Conservation (phyloP, 2,113 vertebrate genomes). For the Epinephelus cyanopodus region DNA sequence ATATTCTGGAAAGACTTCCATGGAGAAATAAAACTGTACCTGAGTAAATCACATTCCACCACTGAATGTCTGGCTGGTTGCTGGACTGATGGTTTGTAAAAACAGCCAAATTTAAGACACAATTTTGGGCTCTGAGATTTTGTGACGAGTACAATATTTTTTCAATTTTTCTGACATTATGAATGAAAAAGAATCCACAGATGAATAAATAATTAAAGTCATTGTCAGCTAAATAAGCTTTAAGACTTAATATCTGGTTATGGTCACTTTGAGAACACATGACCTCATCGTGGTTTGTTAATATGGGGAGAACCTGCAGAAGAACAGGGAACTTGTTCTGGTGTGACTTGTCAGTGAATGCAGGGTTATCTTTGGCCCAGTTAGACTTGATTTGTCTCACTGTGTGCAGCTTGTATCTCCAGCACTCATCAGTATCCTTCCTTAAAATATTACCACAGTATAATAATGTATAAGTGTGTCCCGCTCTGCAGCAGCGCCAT, state of each 20-base stretch:
- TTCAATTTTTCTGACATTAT: too few species aligned
- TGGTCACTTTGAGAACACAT: neutral
- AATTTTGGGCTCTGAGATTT: neutral
- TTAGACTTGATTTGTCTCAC: neutral
- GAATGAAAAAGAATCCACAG: too few species aligned
- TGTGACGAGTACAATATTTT: too few species aligned
- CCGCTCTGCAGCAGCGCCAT: constrained; percentile 27
- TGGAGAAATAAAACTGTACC: too few species aligned
- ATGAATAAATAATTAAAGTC: neutral
- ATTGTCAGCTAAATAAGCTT: neutral
- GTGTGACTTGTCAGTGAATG: neutral
- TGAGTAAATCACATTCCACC: neutral
- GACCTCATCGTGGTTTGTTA: neutral
- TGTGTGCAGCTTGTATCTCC: constrained; percentile 44
- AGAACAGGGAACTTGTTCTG: neutral
- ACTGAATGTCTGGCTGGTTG: neutral
- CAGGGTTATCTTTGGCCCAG: neutral
- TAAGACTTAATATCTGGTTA: neutral
- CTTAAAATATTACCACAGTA: constrained; percentile 58
- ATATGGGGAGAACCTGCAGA: too few species aligned
- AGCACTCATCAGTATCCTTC: constrained; percentile 89
- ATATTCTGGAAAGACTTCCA: too few species aligned
- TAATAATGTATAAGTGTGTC: constrained; percentile 24
- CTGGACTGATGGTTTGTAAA: neutral
- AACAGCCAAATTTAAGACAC: neutral